Evolutionary conservation across 2,797 vertebrate genomes (phyloP), one percentile per base, ranked within the genome.

Genomic region (Pseudochaenichthys georgianus): DNA sequence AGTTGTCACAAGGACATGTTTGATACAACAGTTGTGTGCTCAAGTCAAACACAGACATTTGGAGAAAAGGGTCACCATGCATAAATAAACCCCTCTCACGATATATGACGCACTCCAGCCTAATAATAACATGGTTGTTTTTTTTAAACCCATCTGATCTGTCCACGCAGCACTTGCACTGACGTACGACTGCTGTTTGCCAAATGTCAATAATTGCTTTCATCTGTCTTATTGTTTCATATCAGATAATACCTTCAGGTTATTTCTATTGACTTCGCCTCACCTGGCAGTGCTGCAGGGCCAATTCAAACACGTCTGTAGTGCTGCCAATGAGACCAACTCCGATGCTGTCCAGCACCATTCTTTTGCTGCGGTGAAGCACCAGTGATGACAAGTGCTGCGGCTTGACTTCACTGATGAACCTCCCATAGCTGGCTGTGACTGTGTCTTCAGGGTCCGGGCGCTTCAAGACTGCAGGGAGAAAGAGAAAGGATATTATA

Each of bases 301-400:
- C 94, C 51, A 97, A 88, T 19, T 96, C 82, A 42, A 97, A 97
- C 54, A 97, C 96, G 0, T 91, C 84, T 0, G 96, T 97, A 0
- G 94, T 97, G 93, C 95, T 97, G 60, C 97, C 97, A 59, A 97
- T 85, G 0, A 98, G 89, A 42, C 96, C 96, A 2, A 97, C 97
- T 0, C 97, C 97, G 0, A 97, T 93, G 93, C 91, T 97, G 93
- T 98, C 97, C 6, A 97, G 91, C 81, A 97, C 94, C 97, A 97
- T 98, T 61, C 97, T 95, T 80, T 97, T 97, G 85, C 96, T 97
- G 46, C 96, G 93, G n/a, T 93, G 91, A 16, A 95, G 75, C 70
- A 96, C 94, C 0, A 82, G 79, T 0, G 93, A 81, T 3, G 96
- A 94, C 76, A 97, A 83, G 31, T 95, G 95, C 59, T 93, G 91